These are phyloP conservation scores for Eilema sororculum DNA, from an alignment of 2,888 invertebrate genomes.

Conservation along the genomic window DNA sequence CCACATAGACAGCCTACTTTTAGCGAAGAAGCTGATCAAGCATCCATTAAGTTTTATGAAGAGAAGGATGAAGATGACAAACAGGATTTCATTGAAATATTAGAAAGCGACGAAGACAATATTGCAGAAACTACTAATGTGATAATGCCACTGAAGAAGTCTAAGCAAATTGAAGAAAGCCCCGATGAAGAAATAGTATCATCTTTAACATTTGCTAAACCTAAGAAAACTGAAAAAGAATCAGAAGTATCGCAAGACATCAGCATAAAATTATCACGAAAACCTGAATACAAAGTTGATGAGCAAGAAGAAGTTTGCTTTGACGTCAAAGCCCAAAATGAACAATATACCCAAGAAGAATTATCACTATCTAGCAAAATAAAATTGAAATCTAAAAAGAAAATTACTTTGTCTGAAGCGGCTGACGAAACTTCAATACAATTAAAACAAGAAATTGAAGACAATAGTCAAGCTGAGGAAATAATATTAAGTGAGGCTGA, in stretches of 20 bases:
- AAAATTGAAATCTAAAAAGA: slow-evolving; percentile 89
- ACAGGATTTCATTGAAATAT: slow-evolving; percentile 80
- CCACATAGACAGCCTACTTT: slow-evolving; percentile 91
- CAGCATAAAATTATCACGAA: slow-evolving; percentile 90
- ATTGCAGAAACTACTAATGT: slow-evolving; percentile 74
- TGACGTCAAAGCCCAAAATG: slow-evolving; percentile 74
- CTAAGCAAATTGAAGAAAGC: slow-evolving; percentile 70
- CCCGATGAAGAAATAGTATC: slow-evolving; percentile 77
- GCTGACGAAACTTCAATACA: slow-evolving; percentile 90
- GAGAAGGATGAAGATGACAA: slow-evolving; percentile 70
- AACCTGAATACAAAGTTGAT: slow-evolving; percentile 89
- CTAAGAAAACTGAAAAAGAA: slow-evolving; percentile 71
- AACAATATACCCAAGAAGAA: slow-evolving; percentile 89
- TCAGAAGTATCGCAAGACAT: slow-evolving; percentile 86
- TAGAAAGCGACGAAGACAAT: slow-evolving; percentile 81
- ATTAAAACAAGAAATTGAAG: slow-evolving; percentile 89
- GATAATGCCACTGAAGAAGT: slow-evolving; percentile 75
- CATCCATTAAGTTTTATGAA: slow-evolving; percentile 89
- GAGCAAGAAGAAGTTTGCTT: slow-evolving; percentile 89
- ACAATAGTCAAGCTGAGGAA: slow-evolving; percentile 89
- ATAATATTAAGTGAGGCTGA: slow-evolving; percentile 89
- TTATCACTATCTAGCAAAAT: slow-evolving; percentile 91
- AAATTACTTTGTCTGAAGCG: slow-evolving; percentile 89
- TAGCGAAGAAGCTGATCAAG: slow-evolving; percentile 92
- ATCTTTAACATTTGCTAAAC: slow-evolving; percentile 68